Base-by-base conservation (phyloP, 2,888 invertebrate species). In the Apantesis nais region DNA sequence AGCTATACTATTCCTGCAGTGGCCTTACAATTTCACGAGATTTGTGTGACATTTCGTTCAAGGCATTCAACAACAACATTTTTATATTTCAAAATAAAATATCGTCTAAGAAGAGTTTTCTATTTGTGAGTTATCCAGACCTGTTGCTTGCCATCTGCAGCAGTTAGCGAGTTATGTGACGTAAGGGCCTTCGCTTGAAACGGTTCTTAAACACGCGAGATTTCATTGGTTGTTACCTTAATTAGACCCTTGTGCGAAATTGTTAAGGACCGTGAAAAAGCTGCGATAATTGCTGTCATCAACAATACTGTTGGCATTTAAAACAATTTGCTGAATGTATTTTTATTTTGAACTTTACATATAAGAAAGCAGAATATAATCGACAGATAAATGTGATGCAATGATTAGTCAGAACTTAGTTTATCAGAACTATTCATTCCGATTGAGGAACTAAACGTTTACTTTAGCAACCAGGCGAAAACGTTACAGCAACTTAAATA, bases 171-270 rank as follows among this genome's bases (percentile, higher is more conserved):
- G 85, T 85, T 85, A 85, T 84, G 83, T 74, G 83, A 82, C 82
- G 80, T 78, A 74, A 83, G 83, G 76, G 77, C 77, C 77, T 81
- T 75, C 71, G 85, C 87, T 85, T 88, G 88, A 85, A 92, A 91
- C 87, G 83, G 85, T 83, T 81, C 82, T 84, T 81, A 76, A 82
- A 76, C 92, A 92, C 89, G 92, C 92, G 85, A 92, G 86, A 87
- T 89, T 90, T 89, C 88, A 89, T 87, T 86, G 82, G 80, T 84
- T 84, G 86, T 86, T 86, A 83, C 87, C 85, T 88, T 90, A 90
- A 91, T 90, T 90, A 89, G 80, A 70, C 69, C 71, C 65, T 31
- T 73, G 66, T 75, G 75, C 70, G 74, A 72, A 71, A 74, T 72
- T 77, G 67, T 71, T 74, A 74, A 77, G 74, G 81, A 79, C 80